Evolutionary conservation across 1,140 invertebrate genomes (phyloP), one percentile per base, ranked within the genome.

Genomic region (Elysia chlorotica): DNA sequence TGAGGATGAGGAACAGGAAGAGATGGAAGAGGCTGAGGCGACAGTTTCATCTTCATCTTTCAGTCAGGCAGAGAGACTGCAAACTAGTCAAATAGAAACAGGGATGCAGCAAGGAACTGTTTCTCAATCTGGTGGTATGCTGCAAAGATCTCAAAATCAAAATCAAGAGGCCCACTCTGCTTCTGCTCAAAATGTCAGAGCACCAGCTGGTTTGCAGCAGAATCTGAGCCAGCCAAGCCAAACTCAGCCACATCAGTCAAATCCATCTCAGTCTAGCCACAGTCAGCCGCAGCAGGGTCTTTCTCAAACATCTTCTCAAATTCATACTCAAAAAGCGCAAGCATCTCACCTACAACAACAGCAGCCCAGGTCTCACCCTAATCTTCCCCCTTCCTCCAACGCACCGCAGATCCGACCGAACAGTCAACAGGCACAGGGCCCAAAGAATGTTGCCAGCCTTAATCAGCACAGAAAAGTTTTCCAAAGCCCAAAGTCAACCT

Each of bases 41-140:
- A 28, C n/a, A 37, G 56, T 70, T 17, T 70, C 67, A 35, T 70
- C 67, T 38, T 70, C 67, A 6, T 70, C 67, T 48, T 53, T 54
- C 14, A 33, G 65, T 33, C 41, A 53, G 48, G 33, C 23, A 6
- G 37, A 10, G 31, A 30, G 21, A n/a, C 23, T 25, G 23, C 41
- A 41, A 33, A 48, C 53, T 54, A 25, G 30, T 25, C 17, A 35
- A 38, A 65, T n/a, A n/a, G n/a, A n/a, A n/a, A n/a, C n/a, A n/a
- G n/a, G 21, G 30, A 35, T 25, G 28, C 48, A 35, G 31, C 4
- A 57, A 5, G 56, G 21, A 6, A 57, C 6, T 5, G 5, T 57
- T 21, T 5, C 6, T 10, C 56, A 6, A 10, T 23, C 21, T 23
- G 56, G 56, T 5, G 21, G 21, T 23, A 6, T 23, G 21, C 6